Percentiles rank a stretch among this genome's conserved stretches.
Conservation (phyloP, 1,140 invertebrate species). For the Tachypleus tridentatus region DNA sequence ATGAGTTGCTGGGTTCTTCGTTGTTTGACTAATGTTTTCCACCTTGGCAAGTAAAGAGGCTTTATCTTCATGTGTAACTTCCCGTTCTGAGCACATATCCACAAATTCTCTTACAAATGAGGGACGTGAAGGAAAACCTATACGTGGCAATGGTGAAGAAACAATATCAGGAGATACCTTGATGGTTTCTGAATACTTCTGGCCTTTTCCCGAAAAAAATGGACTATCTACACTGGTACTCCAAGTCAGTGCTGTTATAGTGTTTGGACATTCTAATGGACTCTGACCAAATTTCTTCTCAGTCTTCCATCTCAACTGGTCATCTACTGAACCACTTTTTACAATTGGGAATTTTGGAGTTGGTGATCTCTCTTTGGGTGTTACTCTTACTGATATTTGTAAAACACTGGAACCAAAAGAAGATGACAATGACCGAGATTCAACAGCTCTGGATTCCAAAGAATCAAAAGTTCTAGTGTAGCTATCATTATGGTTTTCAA, state of each 20-base stretch:
- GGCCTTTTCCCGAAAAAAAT: background rate
- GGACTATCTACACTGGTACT: background rate
- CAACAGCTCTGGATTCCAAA: too few relatives aligned
- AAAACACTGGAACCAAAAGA: constrained; percentile 21
- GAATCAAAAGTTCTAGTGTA: background rate
- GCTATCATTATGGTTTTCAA: constrained; percentile 14
- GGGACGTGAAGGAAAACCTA: background rate
- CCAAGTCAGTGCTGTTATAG: background rate
- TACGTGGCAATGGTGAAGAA: background rate
- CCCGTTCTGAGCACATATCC: background rate
- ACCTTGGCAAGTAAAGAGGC: background rate
- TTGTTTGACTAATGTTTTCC: background rate
- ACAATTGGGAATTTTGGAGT: constrained; percentile 13
- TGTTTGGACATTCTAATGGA: background rate
- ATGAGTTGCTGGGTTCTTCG: constrained; percentile 15
- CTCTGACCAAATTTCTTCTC: constrained; percentile 13
- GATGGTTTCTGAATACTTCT: background rate
- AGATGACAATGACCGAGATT: constrained; percentile 17
- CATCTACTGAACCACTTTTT: constrained; percentile 25
- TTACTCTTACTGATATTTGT: constrained; percentile 16
- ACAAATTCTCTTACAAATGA: too few relatives aligned
- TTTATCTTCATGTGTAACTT: background rate
- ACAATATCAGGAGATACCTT: background rate
- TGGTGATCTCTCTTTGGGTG: constrained; percentile 19
- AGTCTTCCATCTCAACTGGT: constrained; percentile 14